Conservation (phyloP, 2,888 invertebrate genomes). For the Troides aeacus region DNA sequence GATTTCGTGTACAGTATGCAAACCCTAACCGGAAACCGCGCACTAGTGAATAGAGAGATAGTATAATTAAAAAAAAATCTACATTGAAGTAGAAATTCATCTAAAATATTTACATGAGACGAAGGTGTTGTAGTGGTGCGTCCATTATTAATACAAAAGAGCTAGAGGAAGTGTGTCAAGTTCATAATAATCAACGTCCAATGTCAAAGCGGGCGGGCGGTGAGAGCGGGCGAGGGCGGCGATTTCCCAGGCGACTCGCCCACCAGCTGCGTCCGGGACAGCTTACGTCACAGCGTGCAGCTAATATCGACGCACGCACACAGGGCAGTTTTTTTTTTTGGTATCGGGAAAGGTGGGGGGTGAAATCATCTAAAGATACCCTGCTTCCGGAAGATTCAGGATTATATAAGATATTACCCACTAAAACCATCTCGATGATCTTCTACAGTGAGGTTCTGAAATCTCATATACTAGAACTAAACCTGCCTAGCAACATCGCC, state of each 20-base stretch:
- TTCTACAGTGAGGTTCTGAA: too few species aligned
- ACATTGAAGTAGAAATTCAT: background rate
- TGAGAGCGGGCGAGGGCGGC: constrained; percentile 44
- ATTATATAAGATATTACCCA: too few species aligned
- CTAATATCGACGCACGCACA: constrained; percentile 6
- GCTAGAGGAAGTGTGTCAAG: constrained; percentile 44
- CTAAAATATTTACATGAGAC: constrained; percentile 8
- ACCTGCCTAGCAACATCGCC: too few species aligned
- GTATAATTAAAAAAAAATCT: too few species aligned
- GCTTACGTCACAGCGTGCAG: constrained; percentile 42
- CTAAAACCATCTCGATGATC: too few species aligned
- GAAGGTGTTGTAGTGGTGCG: background rate
- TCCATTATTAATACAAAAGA: constrained; percentile 20
- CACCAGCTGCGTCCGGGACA: constrained; percentile 42
- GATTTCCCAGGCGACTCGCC: constrained; percentile 49
- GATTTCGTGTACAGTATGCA: too few species aligned
- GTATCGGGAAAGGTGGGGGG: too few species aligned
- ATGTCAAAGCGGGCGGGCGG: constrained; percentile 44
- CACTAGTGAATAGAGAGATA: too few species aligned
- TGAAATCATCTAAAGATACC: too few species aligned
- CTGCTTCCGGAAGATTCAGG: too few species aligned
- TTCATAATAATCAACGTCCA: constrained; percentile 60
- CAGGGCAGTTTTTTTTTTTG: background rate
- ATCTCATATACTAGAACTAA: too few species aligned
- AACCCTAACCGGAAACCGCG: too few species aligned